These are phyloP conservation scores for Stichodactyla mertensii DNA, from an alignment of 64 coral and sea anemone genomes.

Conservation along the genomic window DNA sequence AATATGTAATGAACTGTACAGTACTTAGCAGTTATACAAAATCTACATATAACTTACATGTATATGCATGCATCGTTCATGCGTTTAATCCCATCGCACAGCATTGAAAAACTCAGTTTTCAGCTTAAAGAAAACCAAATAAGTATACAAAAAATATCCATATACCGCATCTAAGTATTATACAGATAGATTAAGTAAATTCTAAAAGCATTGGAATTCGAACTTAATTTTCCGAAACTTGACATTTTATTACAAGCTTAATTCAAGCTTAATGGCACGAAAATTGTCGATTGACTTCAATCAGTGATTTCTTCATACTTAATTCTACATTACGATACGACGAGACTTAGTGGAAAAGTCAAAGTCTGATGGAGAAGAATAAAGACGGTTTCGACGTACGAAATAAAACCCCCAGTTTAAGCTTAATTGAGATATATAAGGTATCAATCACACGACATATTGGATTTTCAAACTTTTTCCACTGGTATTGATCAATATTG, in stretches of 20 bases:
- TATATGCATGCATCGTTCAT: not conserved
- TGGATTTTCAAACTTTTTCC: not conserved
- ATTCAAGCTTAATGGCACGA: not conserved
- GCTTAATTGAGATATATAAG: no score
- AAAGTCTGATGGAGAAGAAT: no score
- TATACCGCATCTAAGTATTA: not conserved
- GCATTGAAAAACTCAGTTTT: no score
- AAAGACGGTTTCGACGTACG: no score
- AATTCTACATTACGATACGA: no score
- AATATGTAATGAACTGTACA: not conserved
- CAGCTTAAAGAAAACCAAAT: no score
- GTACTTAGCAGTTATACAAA: not conserved
- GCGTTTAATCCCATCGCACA: no score
- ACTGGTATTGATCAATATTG: not conserved
- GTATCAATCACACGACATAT: no score
- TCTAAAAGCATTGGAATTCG: not conserved
- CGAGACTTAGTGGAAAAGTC: no score
- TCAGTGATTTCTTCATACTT: no score
- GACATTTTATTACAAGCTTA: not conserved
- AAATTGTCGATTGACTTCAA: not conserved
- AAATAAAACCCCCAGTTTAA: no score
- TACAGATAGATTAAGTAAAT: not conserved
- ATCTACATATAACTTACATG: not conserved
- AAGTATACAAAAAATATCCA: not conserved
- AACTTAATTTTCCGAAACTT: not conserved